Percentiles rank a stretch among this genome's conserved stretches.
Evolutionary conservation across 2,797 vertebrate species (phyloP).

Genomic region (Pristis pectinata): DNA sequence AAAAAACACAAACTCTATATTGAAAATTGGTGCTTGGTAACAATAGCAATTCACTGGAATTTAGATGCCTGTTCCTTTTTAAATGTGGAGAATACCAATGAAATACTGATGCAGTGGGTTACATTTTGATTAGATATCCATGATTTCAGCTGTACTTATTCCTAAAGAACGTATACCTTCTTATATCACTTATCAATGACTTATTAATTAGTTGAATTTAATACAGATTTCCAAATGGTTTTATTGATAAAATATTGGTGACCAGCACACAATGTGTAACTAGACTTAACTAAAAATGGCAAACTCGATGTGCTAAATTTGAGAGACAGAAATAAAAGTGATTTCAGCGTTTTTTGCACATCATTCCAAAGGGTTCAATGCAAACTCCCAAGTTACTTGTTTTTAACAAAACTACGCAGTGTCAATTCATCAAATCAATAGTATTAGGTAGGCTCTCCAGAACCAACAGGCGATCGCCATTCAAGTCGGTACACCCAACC

Average conservation of each 20-base stretch:
- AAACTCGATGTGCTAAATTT: background rate
- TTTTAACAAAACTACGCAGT: background rate
- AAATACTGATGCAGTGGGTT: background rate
- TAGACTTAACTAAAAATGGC: background rate
- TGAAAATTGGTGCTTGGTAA: background rate
- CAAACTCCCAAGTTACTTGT: too few relatives aligned
- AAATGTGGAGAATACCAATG: background rate
- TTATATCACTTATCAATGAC: background rate
- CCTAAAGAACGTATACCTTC: background rate
- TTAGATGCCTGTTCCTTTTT: background rate
- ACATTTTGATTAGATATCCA: background rate
- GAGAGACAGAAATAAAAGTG: background rate
- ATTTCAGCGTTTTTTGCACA: background rate
- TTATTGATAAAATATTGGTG: slow-evolving; percentile 12
- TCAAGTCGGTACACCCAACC: background rate
- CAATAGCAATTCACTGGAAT: background rate
- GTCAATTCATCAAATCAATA: background rate
- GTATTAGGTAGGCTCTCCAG: background rate
- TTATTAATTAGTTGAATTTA: background rate
- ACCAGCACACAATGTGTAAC: background rate
- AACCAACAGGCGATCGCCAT: background rate
- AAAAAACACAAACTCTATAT: background rate
- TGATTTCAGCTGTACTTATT: background rate
- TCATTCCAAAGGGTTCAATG: background rate
- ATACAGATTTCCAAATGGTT: background rate